These are phyloP conservation scores for Drosophila imparisetae DNA, from an alignment of 2,888 invertebrate species.

Conservation along the genomic window DNA sequence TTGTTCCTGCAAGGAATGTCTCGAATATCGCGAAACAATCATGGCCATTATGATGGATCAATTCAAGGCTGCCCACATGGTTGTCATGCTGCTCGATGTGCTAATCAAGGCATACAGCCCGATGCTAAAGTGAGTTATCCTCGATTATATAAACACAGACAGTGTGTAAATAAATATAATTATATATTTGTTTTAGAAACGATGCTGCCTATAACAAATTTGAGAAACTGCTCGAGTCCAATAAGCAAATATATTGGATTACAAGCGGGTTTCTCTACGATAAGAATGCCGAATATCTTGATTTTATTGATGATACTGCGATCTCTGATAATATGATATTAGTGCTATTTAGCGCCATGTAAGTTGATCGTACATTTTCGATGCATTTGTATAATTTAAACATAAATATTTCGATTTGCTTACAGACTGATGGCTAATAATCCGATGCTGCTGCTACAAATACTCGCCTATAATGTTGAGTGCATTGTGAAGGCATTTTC, in stretches of 20 bases:
- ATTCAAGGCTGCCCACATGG: constrained; percentile 83
- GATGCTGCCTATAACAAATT: constrained; percentile 82
- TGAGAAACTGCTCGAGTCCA: constrained; percentile 81
- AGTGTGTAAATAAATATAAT: background rate
- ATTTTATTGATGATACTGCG: constrained; percentile 83
- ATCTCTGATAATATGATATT: constrained; percentile 84
- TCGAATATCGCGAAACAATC: constrained; percentile 84
- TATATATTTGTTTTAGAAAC: constrained; percentile 64
- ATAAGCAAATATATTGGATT: constrained; percentile 83
- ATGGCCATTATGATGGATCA: constrained; percentile 84
- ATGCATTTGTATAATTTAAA: background rate
- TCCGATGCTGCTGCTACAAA: constrained; percentile 88
- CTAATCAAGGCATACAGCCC: constrained; percentile 83
- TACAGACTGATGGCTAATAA: constrained; percentile 86
- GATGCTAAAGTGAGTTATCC: constrained; percentile 81
- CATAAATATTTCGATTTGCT: background rate
- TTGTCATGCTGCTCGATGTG: constrained; percentile 82
- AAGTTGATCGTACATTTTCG: constrained; percentile 45
- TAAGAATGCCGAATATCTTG: constrained; percentile 83
- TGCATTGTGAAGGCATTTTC: constrained; percentile 88
- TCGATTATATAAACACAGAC: no score
- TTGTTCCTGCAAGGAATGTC: constrained; percentile 83
- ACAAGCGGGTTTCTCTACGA: constrained; percentile 83
- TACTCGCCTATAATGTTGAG: constrained; percentile 88
- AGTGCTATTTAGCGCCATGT: constrained; percentile 84